Percentiles rank a stretch among this genome's conserved stretches.
Evolutionary conservation across 2,888 invertebrate genomes (phyloP).

Genomic region (Lysandra bellargus): DNA sequence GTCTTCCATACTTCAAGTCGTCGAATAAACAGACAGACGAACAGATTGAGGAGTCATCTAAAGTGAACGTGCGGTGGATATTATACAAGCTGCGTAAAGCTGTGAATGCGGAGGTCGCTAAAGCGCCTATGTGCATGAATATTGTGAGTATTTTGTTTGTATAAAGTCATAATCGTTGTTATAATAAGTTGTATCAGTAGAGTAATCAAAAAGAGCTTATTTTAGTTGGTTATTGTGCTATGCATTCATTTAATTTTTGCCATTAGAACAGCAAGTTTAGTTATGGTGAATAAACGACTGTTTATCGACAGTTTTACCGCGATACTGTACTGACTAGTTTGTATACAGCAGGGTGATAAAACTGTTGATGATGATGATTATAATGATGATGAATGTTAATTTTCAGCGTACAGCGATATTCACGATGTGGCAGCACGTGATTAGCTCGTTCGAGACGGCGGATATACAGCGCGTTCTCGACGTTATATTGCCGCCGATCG

Average conservation of each 20-base stretch:
- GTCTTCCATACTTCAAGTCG: slow-evolving; percentile 55
- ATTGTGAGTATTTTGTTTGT: slow-evolving; percentile 81
- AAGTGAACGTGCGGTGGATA: slow-evolving; percentile 87
- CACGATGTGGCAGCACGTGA: slow-evolving; percentile 89
- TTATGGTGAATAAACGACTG: no score
- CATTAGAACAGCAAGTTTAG: no score
- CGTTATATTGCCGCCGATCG: slow-evolving; percentile 86
- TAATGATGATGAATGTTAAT: slow-evolving; percentile 2
- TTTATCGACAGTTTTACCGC: no score
- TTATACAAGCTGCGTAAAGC: slow-evolving; percentile 86
- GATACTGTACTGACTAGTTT: no score
- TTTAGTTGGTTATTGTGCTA: no score
- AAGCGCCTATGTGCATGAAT: slow-evolving; percentile 82
- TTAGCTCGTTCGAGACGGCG: slow-evolving; percentile 82
- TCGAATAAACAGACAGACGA: slow-evolving; percentile 51
- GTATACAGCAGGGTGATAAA: no score
- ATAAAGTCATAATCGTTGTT: no score
- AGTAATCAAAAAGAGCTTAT: no score
- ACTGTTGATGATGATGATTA: neutral
- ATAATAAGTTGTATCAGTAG: no score
- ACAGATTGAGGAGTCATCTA: slow-evolving; percentile 60
- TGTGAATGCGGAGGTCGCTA: slow-evolving; percentile 89
- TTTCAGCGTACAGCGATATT: slow-evolving; percentile 88
- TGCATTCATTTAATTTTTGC: no score
- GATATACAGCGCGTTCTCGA: slow-evolving; percentile 81